Percentiles rank a stretch among this genome's conserved stretches.
Evolutionary conservation across 1,140 invertebrate genomes (phyloP).

Genomic region (Protaetia brevitarsis): DNA sequence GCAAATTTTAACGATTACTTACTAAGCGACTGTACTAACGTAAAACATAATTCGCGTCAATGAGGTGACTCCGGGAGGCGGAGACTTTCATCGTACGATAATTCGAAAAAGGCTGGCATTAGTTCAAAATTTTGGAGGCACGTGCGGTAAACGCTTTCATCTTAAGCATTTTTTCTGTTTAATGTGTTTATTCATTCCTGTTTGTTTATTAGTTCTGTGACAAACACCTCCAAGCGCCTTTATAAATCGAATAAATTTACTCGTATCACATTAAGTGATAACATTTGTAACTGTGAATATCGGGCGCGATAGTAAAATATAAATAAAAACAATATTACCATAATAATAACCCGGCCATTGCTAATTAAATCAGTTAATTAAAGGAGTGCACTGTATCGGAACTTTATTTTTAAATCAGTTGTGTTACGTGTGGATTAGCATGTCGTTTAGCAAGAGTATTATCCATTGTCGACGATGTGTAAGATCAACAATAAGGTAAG

Average conservation of each 20-base stretch:
- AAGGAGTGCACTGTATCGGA: neutral
- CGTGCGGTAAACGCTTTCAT: neutral
- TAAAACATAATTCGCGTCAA: too few species aligned
- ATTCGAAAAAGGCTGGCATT: neutral
- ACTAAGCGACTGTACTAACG: too few species aligned
- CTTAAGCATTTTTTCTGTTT: neutral
- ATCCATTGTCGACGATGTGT: neutral
- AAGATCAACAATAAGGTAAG: neutral
- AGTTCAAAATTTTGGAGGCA: neutral
- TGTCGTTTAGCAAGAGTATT: slow-evolving; percentile 17
- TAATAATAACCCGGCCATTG: too few species aligned
- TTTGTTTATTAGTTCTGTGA: neutral
- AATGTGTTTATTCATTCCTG: neutral
- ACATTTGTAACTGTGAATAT: too few species aligned
- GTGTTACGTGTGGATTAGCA: neutral
- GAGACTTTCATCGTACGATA: neutral
- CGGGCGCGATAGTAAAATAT: too few species aligned
- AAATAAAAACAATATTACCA: too few species aligned
- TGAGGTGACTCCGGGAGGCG: neutral
- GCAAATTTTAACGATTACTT: too few species aligned
- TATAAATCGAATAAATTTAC: too few species aligned
- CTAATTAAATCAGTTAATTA: neutral
- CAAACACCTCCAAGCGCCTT: neutral
- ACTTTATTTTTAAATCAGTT: neutral
- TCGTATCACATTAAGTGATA: too few species aligned